A percentile compares a stretch with the other conserved stretches of the same genome.
Conservation (phyloP, 2,888 invertebrate species). For the Panzeria rudis region DNA sequence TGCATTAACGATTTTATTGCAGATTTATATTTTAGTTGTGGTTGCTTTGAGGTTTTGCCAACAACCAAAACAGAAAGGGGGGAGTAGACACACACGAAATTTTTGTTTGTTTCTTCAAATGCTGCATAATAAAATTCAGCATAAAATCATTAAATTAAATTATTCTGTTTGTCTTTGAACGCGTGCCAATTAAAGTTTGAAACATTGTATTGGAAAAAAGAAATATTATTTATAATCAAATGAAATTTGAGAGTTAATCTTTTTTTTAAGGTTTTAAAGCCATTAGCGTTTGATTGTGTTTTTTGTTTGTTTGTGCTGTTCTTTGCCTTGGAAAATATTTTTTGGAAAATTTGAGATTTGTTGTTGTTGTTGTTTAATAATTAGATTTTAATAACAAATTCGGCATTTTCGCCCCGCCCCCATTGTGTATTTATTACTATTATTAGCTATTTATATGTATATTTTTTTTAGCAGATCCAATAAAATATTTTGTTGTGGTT, state of each 20-base stretch:
- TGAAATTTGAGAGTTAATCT: conserved; percentile 29
- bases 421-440: not conserved
- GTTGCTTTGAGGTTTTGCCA: conserved; percentile 10
- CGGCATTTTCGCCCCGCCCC: not conserved
- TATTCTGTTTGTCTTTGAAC: conserved; percentile 29
- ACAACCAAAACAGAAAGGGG: conserved; percentile 4
- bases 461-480: not conserved
- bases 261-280: not conserved
- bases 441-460: not conserved
- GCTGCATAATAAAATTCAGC: conserved; percentile 12
- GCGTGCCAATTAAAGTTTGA: conserved; percentile 39
- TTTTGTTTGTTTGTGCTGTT: not conserved
- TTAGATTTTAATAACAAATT: not conserved
- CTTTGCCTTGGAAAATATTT: conserved; percentile 1
- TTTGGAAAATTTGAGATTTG: not conserved
- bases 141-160: conserved; percentile 31
- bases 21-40: not conserved
- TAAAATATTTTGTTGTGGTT: not conserved
- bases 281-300: conserved; percentile 3
- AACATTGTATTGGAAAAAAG: not conserved
- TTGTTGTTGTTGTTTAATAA: not conserved
- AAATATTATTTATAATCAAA: conserved; percentile 1
- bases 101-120: conserved; percentile 21
- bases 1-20: not conserved
- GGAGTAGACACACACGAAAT: conserved; percentile 32